Base-by-base conservation (phyloP, 2,888 invertebrate genomes). In the Prionchulus punctatus region DNA sequence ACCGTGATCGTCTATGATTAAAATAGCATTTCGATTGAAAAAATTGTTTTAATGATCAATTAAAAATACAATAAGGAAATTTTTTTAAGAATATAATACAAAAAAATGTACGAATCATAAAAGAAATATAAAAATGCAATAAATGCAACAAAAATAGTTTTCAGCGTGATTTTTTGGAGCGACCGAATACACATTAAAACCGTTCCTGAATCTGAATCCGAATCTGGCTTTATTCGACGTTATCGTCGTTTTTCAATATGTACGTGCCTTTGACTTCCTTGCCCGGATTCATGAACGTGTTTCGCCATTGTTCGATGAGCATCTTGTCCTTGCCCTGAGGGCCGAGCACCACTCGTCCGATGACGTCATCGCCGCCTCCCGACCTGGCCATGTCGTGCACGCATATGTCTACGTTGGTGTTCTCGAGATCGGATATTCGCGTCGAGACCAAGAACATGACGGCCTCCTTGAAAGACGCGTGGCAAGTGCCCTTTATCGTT, bases 261-360 rank as follows among this genome's bases (percentile, higher is more conserved):
- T 72, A 72, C 63, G 66, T 67, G 12, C 65, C 65, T 43, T 67
- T 66, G 53, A 67, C 61, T 57, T 68, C 67, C 49, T 68, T 66
- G 25, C 70, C 72, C 7, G 70, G 65, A 55, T 69, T 67, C 53
- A 70, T 67, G n/a, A 72, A 60, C 15, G 70, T 67, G 45, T 69
- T 67, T 49, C 69, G 67, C 74, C 74, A 74, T 55, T 72, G 71
- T 21, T 67, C 67, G 15, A 69, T 60, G 57, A 70, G 70, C 42
- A 67, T 64, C 30, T 72, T 72, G 60, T 74, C 73, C 12, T 68
- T 65, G 15, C 72, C 70, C 43, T 69, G 64, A 27, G 58, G 60
- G 15, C 70, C 70, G 30, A 71, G 60, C 23, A 65, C 61, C 31
- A 70, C 66, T 60, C 68, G 64, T 30, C 75, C 75, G 48, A 75